phyloP scores from a whole-genome alignment of 2,888 invertebrate genomes.

The Athrips mouffetella region DNA sequence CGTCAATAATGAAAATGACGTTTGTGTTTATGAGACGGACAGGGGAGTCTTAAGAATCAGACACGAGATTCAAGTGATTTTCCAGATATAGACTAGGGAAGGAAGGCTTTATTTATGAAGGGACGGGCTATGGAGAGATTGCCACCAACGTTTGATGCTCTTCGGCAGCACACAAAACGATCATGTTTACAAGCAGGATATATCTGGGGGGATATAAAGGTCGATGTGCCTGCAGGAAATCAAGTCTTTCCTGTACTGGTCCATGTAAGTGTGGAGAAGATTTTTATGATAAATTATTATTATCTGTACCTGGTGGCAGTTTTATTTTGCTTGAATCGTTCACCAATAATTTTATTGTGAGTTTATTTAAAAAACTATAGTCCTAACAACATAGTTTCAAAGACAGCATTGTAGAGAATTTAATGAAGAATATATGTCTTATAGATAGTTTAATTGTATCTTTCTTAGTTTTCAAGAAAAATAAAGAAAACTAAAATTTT shows the following conservation, averaged over 20 bases:
- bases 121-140: conserved; percentile 19
- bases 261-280: conserved; percentile 17
- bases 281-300: conserved; percentile 14
- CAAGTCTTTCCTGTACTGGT: conserved; percentile 14
- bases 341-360: too few species aligned
- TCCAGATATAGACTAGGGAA: conserved; percentile 13
- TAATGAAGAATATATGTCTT: too few species aligned
- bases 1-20: conserved; percentile 11
- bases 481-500: too few species aligned
- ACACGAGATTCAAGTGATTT: conserved; percentile 11
- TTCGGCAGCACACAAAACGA: conserved; percentile 15
- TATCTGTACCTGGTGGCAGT: too few species aligned
- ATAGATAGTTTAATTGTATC: too few species aligned
- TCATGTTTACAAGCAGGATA: conserved; percentile 21
- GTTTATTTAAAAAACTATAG: too few species aligned
- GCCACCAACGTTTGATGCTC: conserved; percentile 19
- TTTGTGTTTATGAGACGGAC: neutral
- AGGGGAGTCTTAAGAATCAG: conserved; percentile 6
- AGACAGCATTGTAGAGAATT: too few species aligned
- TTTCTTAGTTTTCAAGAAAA: too few species aligned
- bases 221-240: conserved; percentile 11
- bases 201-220: conserved; percentile 19
- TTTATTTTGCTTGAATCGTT: too few species aligned
- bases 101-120: conserved; percentile 18
- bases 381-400: too few species aligned